These are phyloP conservation scores for Camptogramma bilineatum DNA, from an alignment of 2,888 invertebrate species.

Conservation along the genomic window DNA sequence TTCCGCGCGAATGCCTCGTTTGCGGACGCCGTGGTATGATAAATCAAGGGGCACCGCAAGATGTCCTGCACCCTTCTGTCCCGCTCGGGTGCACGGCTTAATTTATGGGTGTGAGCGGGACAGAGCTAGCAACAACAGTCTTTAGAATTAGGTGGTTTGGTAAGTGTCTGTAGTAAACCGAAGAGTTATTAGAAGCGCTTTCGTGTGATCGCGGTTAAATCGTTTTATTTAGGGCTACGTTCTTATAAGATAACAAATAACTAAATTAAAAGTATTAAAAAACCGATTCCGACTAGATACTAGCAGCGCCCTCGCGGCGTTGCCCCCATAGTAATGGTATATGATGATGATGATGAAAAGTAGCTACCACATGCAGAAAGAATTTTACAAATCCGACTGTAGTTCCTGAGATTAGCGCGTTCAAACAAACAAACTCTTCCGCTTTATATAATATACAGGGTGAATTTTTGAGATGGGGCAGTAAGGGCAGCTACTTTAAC, in stretches of 20 bases:
- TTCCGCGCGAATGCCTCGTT: conserved; percentile 23
- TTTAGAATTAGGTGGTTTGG: conserved; percentile 29
- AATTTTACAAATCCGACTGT: no score
- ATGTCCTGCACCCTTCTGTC: conserved; percentile 63
- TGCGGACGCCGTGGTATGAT: conserved; percentile 66
- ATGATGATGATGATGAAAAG: no score
- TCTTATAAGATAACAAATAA: neutral
- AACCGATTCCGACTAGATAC: no score
- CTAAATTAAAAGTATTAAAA: no score
- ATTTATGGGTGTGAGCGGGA: conserved; percentile 36
- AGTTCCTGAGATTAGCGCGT: no score
- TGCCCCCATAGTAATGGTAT: no score
- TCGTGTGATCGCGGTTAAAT: conserved; percentile 16
- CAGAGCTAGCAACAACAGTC: conserved; percentile 18
- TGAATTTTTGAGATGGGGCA: no score
- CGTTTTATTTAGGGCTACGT: conserved; percentile 3
- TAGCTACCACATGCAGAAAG: no score
- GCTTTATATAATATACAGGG: no score
- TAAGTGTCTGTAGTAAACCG: conserved; percentile 29
- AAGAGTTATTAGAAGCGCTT: conserved; percentile 17
- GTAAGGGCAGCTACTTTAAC: no score
- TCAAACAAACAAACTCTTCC: no score
- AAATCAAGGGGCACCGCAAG: conserved; percentile 80
- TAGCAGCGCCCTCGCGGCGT: no score
- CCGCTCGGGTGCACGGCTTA: conserved; percentile 39